Evolutionary conservation across 2,888 invertebrate genomes (phyloP), one percentile per base, ranked within the genome.

Genomic region (Keiferia lycopersicella): DNA sequence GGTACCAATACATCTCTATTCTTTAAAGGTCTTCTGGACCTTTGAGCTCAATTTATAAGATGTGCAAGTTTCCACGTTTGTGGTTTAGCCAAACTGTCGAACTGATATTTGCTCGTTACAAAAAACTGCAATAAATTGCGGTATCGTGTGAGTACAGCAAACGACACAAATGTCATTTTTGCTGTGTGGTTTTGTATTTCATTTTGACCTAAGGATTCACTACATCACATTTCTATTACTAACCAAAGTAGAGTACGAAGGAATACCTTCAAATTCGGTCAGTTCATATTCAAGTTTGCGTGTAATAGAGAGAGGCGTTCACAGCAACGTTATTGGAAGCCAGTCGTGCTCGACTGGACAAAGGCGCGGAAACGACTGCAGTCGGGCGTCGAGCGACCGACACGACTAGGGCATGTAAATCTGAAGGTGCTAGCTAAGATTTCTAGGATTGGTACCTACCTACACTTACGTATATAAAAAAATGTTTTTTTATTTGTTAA

Each of bases 261-360:
- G 26, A 26, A 26, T 26, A 4, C 26, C 26, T 26, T 2, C 26
- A 26, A 26, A 26, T 4, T 2, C 26, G 26, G 26, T 6, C 26
- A 26, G 26, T 26, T 26, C 26, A 26, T 26, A 26, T 26, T 26
- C 26, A 16, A 45, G 45, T 45, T 45, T 45, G 45, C 45, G 45
- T 45, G 11, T 45, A 45, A 45, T 45, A 45, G 16, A 45, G 16
- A 45, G 26, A 6, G 45, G 45, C 45, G 45, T 45, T 45, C n/a
- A 45, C n/a, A 45, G n/a, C n/a, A 45, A 45, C 45, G 45, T 45
- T 45, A 16, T 45, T 45, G 45, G 45, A 45, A 8, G 45, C 41
- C 16, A 45, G 45, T 45, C 45, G 45, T 16, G 45, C 45, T 45
- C 45, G n/a, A 45, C 16, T 16, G 45, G 45, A 45, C 45, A 45